These are phyloP conservation scores for Ficedula albicollis DNA, from an alignment of 2,797 vertebrate genomes.

Conservation along the genomic window DNA sequence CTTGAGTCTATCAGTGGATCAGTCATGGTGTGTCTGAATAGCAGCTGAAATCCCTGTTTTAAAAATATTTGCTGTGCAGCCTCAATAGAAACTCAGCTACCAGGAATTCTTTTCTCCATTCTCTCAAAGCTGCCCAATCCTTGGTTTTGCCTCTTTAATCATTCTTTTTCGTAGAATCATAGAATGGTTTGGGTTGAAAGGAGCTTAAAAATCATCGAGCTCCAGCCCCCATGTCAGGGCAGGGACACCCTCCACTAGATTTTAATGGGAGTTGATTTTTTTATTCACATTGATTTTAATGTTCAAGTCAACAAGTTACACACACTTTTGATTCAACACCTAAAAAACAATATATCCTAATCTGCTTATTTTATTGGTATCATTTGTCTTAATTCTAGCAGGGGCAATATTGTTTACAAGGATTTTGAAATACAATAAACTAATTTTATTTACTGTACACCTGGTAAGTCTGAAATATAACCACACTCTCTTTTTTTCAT, in stretches of 20 bases:
- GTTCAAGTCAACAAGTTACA: not conserved
- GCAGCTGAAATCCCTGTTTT: not conserved
- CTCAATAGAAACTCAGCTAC: not conserved
- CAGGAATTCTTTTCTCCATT: not conserved
- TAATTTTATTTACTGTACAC: conserved; percentile 48
- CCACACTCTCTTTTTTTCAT: not conserved
- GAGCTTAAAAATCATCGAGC: not conserved
- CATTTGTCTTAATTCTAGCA: conserved; percentile 44
- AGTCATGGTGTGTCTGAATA: not conserved
- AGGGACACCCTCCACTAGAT: not conserved
- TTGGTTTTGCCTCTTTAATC: not conserved
- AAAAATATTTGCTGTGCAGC: not conserved
- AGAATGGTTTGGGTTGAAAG: not conserved
- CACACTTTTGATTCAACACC: not conserved
- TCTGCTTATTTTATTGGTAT: conserved; percentile 20
- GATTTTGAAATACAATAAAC: conserved; percentile 8
- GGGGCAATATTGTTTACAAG: not conserved
- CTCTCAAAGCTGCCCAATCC: not conserved
- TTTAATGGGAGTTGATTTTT: not conserved
- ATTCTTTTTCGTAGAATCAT: not conserved
- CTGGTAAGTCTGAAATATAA: conserved; percentile 3
- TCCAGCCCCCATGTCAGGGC: not conserved
- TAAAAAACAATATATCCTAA: not conserved
- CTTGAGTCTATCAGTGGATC: not conserved
- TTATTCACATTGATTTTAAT: not conserved